These are phyloP conservation scores for Dioctria linearis DNA, from an alignment of 2,888 invertebrate genomes.

Conservation along the genomic window DNA sequence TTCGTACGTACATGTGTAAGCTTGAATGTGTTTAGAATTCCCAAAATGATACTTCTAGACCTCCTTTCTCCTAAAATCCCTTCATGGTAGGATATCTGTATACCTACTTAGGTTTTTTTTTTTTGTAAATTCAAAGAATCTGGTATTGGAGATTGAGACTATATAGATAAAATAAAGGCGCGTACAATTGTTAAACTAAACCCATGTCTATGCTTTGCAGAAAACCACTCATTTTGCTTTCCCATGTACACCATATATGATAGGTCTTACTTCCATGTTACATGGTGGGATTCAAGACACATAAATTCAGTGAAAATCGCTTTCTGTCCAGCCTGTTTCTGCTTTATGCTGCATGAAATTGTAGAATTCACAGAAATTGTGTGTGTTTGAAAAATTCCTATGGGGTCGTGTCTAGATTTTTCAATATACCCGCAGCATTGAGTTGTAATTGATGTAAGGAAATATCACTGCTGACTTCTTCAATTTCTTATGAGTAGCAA, in stretches of 20 bases:
- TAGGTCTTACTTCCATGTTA: neutral
- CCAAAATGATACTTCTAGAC: no score
- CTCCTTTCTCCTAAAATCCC: no score
- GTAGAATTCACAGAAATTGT: constrained; percentile 28
- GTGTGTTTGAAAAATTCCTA: constrained; percentile 35
- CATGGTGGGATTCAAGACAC: constrained; percentile 8
- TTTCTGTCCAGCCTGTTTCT: constrained; percentile 25
- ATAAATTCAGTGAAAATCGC: constrained; percentile 47
- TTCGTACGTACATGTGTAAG: constrained; percentile 31
- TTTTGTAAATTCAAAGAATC: constrained; percentile 27
- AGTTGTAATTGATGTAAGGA: constrained; percentile 41
- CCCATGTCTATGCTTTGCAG: neutral
- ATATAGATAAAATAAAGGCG: constrained; percentile 21
- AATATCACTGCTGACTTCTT: constrained; percentile 21
- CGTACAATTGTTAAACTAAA: constrained; percentile 12
- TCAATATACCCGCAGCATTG: constrained; percentile 35
- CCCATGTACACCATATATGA: constrained; percentile 1
- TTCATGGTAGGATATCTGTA: no score
- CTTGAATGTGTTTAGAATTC: neutral
- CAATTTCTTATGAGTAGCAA: constrained; percentile 19
- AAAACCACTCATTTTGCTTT: neutral
- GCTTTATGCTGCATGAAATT: constrained; percentile 49
- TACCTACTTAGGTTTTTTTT: no score
- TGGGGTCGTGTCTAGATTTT: constrained; percentile 25
- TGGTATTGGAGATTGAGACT: constrained; percentile 1